Percentiles rank a stretch among this genome's conserved stretches.
Conservation (phyloP, 2,113 vertebrate species). For the Brachyhypopomus occidentalis region DNA sequence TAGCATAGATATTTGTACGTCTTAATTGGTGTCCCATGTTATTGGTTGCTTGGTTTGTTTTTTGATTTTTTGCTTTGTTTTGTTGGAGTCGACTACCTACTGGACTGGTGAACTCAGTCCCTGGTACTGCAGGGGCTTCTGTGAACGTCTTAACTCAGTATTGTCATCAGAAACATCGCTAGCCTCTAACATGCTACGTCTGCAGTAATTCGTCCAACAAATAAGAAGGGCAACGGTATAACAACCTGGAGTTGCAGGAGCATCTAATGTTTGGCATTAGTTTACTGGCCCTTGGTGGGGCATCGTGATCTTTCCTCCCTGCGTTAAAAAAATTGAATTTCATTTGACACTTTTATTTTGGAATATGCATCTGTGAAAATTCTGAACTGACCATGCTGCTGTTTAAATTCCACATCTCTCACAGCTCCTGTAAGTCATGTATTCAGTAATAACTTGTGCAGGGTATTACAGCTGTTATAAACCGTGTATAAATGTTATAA, state of each 20-base stretch:
- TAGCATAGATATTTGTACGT: not conserved
- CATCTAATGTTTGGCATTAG: not conserved
- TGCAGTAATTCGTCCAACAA: not conserved
- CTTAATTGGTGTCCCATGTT: not conserved
- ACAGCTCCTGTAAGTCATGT: slow-evolving; percentile 19
- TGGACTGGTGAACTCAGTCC: not conserved
- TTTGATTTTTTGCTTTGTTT: not conserved
- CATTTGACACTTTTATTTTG: slow-evolving; percentile 30
- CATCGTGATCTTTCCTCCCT: not conserved
- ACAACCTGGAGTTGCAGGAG: not conserved
- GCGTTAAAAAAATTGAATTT: slow-evolving; percentile 22
- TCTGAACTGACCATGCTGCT: slow-evolving; percentile 41
- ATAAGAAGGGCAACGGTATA: not conserved
- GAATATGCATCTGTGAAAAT: slow-evolving; percentile 10
- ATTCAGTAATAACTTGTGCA: slow-evolving; percentile 10
- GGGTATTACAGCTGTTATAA: slow-evolving; percentile 36
- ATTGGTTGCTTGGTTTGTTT: not conserved
- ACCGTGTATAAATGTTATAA: slow-evolving; percentile 35
- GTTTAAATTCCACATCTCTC: slow-evolving; percentile 5
- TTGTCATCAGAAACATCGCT: not conserved
- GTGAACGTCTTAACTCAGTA: too few species aligned
- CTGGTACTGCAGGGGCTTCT: not conserved
- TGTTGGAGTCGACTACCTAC: not conserved
- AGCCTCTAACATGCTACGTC: not conserved
- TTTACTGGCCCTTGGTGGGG: not conserved